Percentiles rank a stretch among this genome's conserved stretches.
Evolutionary conservation across 2,888 invertebrate genomes (phyloP).

Genomic region (Gortyna flavago): DNA sequence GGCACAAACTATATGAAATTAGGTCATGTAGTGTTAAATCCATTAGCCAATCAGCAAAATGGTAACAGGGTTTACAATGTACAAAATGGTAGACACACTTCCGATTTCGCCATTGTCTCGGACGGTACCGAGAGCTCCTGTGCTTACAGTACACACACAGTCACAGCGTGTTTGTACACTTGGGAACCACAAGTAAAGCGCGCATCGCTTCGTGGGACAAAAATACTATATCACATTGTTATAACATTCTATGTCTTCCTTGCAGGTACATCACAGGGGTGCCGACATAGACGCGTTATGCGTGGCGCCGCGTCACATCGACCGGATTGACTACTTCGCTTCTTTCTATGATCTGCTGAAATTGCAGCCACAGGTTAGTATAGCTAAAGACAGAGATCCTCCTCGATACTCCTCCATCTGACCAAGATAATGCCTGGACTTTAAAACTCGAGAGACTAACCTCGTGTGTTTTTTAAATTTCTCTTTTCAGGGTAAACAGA

Average conservation of each 20-base stretch:
- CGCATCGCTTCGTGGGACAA: background rate
- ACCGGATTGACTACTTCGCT: slow-evolving; percentile 98
- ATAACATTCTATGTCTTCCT: background rate
- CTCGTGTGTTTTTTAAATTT: too few relatives aligned
- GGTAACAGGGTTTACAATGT: background rate
- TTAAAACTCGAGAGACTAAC: background rate
- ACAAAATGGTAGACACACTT: too few relatives aligned
- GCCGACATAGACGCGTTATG: slow-evolving; percentile 99
- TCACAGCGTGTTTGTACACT: background rate
- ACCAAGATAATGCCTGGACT: background rate
- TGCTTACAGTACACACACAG: background rate
- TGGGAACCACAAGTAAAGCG: background rate
- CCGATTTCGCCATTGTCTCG: too few relatives aligned
- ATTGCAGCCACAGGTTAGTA: slow-evolving; percentile 94
- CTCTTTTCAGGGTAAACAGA: background rate
- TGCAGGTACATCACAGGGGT: slow-evolving; percentile 97
- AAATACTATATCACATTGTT: background rate
- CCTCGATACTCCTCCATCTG: background rate
- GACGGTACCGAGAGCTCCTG: too few relatives aligned
- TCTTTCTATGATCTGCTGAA: slow-evolving; percentile 98
- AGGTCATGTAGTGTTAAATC: background rate
- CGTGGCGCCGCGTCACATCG: slow-evolving; percentile 98
- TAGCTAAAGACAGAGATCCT: background rate
- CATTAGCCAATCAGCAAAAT: background rate
- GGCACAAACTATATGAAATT: background rate